These are phyloP conservation scores for Phalacrocorax pelagicus DNA, from an alignment of 2,113 vertebrate species.

Conservation along the genomic window DNA sequence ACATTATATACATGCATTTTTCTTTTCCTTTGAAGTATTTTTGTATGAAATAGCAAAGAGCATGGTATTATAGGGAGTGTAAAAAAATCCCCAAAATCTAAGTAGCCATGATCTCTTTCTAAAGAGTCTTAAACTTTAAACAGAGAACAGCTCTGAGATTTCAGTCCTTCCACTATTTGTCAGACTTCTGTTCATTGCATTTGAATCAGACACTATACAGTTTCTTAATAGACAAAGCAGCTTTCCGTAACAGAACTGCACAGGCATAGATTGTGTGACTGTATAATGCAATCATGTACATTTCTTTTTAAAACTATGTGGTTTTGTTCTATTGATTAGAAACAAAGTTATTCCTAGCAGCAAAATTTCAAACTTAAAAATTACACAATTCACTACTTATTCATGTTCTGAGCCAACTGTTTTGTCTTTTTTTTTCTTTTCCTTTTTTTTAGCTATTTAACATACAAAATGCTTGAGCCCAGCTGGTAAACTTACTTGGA, in stretches of 20 bases:
- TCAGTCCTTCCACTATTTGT: background rate
- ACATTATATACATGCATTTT: background rate
- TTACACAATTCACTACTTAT: background rate
- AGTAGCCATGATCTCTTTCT: background rate
- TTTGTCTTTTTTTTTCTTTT: background rate
- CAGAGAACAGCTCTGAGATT: background rate
- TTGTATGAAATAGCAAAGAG: background rate
- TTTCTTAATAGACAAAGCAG: slow-evolving; percentile 6
- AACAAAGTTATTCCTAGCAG: background rate
- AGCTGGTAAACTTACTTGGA: background rate
- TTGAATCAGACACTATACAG: background rate
- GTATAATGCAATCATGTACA: slow-evolving; percentile 54
- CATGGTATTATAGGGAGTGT: background rate
- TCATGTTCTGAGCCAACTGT: background rate
- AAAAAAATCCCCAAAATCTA: background rate
- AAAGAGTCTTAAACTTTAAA: background rate
- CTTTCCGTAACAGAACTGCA: background rate
- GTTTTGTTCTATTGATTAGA: slow-evolving; percentile 34
- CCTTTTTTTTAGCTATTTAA: background rate
- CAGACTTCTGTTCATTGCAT: background rate
- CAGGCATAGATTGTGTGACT: background rate
- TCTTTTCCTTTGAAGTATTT: background rate
- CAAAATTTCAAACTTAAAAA: background rate
- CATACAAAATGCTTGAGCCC: background rate
- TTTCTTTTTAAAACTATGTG: slow-evolving; percentile 18